phyloP scores from a whole-genome alignment of 2,113 vertebrate species.

The Gymnorhina tibicen region DNA sequence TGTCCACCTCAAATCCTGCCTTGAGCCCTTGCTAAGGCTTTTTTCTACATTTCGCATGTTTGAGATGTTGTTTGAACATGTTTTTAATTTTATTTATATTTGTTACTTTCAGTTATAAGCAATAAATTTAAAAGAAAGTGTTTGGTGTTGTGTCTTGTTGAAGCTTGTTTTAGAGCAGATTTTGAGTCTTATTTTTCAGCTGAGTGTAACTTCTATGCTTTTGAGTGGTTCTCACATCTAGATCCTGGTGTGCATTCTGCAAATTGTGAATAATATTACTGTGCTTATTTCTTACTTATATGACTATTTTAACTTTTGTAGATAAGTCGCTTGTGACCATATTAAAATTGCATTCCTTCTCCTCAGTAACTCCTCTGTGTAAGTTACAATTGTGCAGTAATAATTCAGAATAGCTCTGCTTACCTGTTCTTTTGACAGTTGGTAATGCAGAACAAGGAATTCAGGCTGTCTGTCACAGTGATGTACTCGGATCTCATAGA shows the following conservation, averaged over 20 bases:
- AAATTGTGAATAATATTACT: neutral
- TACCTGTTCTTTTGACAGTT: neutral
- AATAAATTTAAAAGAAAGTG: neutral
- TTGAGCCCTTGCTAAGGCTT: neutral
- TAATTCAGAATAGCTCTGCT: neutral
- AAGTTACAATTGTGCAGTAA: neutral
- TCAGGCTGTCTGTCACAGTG: neutral
- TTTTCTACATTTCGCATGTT: neutral
- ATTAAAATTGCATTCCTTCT: neutral
- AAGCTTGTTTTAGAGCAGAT: neutral
- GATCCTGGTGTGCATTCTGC: neutral
- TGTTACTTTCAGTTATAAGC: neutral
- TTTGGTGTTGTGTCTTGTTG: neutral
- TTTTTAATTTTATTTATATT: neutral
- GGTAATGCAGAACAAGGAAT: neutral
- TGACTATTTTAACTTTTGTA: neutral
- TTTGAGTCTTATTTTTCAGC: neutral
- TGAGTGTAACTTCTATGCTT: neutral
- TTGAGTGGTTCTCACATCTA: neutral
- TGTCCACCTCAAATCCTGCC: neutral
- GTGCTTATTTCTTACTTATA: neutral
- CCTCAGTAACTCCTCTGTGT: neutral
- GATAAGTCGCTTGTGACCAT: neutral
- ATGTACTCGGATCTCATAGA: neutral
- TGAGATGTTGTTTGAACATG: neutral